Evolutionary conservation across 2,888 invertebrate species (phyloP), one percentile per base, ranked within the genome.

Genomic region (Encarsia formosa): DNA sequence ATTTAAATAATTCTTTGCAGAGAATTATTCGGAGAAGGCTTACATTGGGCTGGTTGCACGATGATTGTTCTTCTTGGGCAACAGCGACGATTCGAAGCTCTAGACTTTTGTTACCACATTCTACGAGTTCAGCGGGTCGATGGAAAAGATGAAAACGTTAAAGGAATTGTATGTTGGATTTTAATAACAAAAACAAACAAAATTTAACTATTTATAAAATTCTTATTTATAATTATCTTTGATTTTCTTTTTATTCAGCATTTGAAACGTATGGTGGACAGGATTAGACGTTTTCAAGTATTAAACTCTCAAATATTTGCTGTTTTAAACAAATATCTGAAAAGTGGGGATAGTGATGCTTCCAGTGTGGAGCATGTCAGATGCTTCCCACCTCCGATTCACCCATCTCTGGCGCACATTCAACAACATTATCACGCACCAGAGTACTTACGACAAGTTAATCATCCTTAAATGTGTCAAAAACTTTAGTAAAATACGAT

Each of bases 81-180:
- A 69, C 96, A 98, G 77, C 79, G 94, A 39, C 80, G 97, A 54
- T 99, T 98, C 75, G 97, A 99, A 72, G 94, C 95, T 2, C 81
- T 98, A 37, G 99, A 99, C 79, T 98, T 98, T 79, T 96, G 94
- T 76, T 99, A 99, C 77, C 98, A 99, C 75, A 91, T 99, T 65
- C 81, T 98, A 56, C 78, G 95, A 56, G 95, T 98, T 9, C 97
- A 98, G 75, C 79, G 95, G 31, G 94, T 95, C 0, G 97, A 98
- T 73, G 91, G 93, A 60, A 96, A 96, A 73, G 95, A 97, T 71
- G 95, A 96, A 68, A 82, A 86, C 52, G 91, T 95, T 23, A 94
- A 95, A 72, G 94, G 95, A 65, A 94, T 96, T 68, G 94, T 95
- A 77, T 86, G 91, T 85, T 46, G 4, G 2, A 23, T 34, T 15